phyloP scores from a whole-genome alignment of 2,113 vertebrate species.

The Sinosuthora webbiana region DNA sequence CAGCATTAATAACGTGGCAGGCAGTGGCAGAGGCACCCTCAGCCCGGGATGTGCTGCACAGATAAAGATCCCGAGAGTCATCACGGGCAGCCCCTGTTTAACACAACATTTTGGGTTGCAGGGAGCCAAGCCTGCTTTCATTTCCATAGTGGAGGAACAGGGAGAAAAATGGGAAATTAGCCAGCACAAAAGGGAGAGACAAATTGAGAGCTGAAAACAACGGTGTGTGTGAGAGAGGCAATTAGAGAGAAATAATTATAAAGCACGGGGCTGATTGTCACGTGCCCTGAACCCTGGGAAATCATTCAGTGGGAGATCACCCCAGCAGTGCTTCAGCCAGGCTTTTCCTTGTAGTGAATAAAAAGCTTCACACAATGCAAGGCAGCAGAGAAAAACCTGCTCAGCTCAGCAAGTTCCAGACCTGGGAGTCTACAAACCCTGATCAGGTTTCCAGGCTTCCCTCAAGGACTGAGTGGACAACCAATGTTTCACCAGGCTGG shows the following conservation, averaged over 20 bases:
- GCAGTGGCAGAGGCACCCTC: slow-evolving; percentile 18
- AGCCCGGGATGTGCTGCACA: background rate
- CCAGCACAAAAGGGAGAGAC: background rate
- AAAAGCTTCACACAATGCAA: background rate
- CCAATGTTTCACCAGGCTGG: background rate
- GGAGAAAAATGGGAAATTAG: background rate
- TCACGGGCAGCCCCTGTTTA: background rate
- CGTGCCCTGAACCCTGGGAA: background rate
- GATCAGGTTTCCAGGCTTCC: background rate
- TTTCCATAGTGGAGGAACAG: background rate
- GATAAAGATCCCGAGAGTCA: background rate
- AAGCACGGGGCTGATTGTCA: background rate
- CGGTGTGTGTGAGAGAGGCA: background rate
- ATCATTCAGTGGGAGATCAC: background rate
- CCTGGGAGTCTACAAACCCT: background rate
- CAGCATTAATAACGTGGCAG: slow-evolving; percentile 65
- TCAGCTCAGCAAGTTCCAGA: background rate
- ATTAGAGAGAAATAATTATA: background rate
- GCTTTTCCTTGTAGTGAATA: background rate
- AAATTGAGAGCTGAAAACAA: background rate
- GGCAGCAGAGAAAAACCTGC: background rate
- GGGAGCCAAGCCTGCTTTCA: background rate
- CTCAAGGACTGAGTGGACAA: background rate
- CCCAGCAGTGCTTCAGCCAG: background rate
- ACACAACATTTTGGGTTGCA: background rate